These are phyloP conservation scores for Rhyacichthys aspro DNA, from an alignment of 2,797 vertebrate genomes.

Conservation along the genomic window DNA sequence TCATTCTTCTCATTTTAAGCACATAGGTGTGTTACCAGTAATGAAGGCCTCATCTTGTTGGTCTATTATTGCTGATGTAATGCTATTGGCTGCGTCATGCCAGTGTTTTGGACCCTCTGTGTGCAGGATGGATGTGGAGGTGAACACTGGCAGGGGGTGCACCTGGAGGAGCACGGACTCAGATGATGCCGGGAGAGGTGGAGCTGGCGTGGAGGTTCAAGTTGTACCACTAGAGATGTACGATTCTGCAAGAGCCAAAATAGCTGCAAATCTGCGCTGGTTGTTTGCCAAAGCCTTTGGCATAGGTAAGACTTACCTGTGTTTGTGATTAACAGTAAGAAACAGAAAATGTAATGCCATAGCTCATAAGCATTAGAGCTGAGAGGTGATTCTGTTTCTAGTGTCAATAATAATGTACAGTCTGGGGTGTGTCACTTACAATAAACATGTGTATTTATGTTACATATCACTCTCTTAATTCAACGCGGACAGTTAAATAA, in stretches of 20 bases:
- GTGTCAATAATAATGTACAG: no score
- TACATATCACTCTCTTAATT: no score
- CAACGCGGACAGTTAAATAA: no score
- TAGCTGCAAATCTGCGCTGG: constrained; percentile 97
- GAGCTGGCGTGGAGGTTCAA: constrained; percentile 78
- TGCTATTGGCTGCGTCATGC: constrained; percentile 18
- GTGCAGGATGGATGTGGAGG: constrained; percentile 88
- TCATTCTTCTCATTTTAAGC: no score
- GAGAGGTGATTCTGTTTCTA: no score
- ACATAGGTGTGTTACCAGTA: background rate
- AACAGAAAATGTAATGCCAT: no score
- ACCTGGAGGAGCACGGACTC: constrained; percentile 83
- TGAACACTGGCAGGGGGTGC: constrained; percentile 81
- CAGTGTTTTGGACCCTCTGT: constrained; percentile 2
- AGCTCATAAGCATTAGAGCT: no score
- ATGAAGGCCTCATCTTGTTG: constrained; percentile 44
- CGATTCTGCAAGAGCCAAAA: constrained; percentile 95
- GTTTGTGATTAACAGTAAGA: background rate
- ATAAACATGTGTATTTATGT: no score
- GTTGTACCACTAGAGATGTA: constrained; percentile 89
- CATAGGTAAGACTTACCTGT: constrained; percentile 80
- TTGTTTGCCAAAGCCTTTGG: constrained; percentile 95
- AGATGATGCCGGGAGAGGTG: constrained; percentile 52
- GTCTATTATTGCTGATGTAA: constrained; percentile 63
- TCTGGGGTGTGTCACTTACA: no score